These are phyloP conservation scores for Acanthornis magna DNA, from an alignment of 2,797 vertebrate species.

Conservation along the genomic window DNA sequence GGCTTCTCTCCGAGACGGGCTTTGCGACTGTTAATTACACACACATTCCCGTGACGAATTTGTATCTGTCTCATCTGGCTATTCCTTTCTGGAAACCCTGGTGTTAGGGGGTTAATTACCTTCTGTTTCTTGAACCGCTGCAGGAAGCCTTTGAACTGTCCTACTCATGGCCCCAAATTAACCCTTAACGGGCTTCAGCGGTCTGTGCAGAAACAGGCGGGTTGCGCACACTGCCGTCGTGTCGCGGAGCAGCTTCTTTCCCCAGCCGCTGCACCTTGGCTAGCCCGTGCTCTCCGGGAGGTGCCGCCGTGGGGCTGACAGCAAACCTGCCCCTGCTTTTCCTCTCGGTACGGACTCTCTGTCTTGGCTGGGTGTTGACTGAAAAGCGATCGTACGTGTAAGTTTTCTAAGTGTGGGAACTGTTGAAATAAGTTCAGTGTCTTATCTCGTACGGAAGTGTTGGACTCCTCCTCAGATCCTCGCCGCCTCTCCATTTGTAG, in stretches of 20 bases:
- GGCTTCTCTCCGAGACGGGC: fast-evolving
- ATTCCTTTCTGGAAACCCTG: not conserved
- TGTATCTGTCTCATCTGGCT: too few relatives aligned
- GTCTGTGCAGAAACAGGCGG: fast-evolving
- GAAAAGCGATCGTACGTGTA: not conserved
- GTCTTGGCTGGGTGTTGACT: not conserved
- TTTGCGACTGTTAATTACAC: too few relatives aligned
- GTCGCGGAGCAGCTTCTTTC: not conserved
- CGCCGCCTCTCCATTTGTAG: fast-evolving
- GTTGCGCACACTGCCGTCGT: fast-evolving
- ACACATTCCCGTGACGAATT: not conserved
- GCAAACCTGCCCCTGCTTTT: not conserved
- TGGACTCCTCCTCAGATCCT: not conserved
- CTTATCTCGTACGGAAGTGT: not conserved
- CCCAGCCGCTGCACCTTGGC: fast-evolving
- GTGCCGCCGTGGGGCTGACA: fast-evolving
- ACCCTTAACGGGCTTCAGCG: fast-evolving
- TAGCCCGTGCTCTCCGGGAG: fast-evolving
- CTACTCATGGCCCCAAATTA: not conserved
- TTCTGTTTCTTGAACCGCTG: not conserved
- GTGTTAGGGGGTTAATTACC: fast-evolving
- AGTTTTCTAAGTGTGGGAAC: not conserved
- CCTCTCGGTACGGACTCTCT: not conserved
- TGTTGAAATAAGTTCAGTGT: not conserved
- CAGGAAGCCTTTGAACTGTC: not conserved